Conservation (phyloP, 2,888 invertebrate species). For the Tinea semifulvella region DNA sequence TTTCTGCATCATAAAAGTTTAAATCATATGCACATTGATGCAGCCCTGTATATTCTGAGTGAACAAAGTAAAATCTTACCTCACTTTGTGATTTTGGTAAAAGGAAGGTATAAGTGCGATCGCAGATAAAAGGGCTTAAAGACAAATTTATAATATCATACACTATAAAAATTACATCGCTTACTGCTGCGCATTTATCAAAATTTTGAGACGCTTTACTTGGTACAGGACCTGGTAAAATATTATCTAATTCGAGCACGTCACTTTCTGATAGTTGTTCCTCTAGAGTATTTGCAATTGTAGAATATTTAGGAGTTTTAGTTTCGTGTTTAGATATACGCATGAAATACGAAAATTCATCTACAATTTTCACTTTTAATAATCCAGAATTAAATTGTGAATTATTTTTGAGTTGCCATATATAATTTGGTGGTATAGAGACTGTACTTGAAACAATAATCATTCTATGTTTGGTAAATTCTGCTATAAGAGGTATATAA, state of each 20-base stretch:
- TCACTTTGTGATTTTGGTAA: conserved; percentile 26
- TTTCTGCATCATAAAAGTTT: conserved; percentile 30
- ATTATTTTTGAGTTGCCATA: conserved; percentile 38
- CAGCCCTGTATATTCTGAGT: conserved; percentile 37
- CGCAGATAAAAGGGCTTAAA: conserved; percentile 39
- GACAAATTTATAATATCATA: conserved; percentile 18
- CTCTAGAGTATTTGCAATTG: not conserved
- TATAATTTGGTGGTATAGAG: conserved; percentile 34
- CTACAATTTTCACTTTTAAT: conserved; percentile 28
- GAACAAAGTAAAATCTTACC: conserved; percentile 35
- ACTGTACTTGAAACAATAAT: conserved; percentile 32
- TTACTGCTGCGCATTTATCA: conserved; percentile 25
- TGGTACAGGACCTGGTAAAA: not conserved
- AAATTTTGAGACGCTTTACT: conserved; percentile 20
- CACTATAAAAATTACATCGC: not conserved
- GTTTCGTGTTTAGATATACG: conserved; percentile 30
- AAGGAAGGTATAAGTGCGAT: conserved; percentile 32
- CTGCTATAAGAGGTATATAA: conserved; percentile 32
- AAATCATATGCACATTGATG: conserved; percentile 43
- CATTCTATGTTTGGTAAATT: conserved; percentile 23
- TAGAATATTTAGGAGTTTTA: not conserved
- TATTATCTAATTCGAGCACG: not conserved
- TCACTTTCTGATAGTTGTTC: not conserved
- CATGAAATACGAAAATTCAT: conserved; percentile 32
- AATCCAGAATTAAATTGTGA: conserved; percentile 30